Conservation (phyloP, 37 sponge, comb jelly and placozoan species). For the Beroe ovata region DNA sequence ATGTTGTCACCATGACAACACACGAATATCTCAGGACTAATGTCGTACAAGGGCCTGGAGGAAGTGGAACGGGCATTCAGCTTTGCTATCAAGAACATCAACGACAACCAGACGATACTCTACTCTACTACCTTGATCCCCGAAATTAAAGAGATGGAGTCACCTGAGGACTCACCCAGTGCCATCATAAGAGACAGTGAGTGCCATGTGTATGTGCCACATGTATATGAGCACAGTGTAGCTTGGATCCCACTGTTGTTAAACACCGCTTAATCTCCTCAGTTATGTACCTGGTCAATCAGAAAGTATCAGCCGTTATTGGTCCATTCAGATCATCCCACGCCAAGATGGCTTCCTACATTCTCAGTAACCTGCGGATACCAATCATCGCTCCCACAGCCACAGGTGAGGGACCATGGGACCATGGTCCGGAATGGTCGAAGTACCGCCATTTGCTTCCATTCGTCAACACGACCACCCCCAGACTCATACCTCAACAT, state of each 20-base stretch:
- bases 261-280: too few relatives aligned
- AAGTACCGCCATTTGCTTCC: too few relatives aligned
- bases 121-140: conserved; percentile 1
- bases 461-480: too few relatives aligned
- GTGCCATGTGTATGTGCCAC: neutral
- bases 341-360: conserved; percentile 58
- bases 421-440: too few relatives aligned
- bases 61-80: conserved; percentile 35
- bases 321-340: conserved; percentile 64
- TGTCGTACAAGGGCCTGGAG: conserved; percentile 22
- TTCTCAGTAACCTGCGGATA: conserved; percentile 27
- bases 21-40: neutral
- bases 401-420: too few relatives aligned
- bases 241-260: neutral
- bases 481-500: too few relatives aligned
- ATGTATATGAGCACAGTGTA: neutral
- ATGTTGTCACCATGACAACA: too few relatives aligned
- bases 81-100: neutral
- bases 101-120: conserved; percentile 8
- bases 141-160: conserved; percentile 6
- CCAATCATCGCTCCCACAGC: conserved; percentile 58
- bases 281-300: conserved; percentile 36
- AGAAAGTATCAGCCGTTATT: conserved; percentile 34
- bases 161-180: conserved; percentile 46
- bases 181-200: conserved; percentile 34